Conservation (phyloP, 2,888 invertebrate species). For the Eretmocerus hayati region DNA sequence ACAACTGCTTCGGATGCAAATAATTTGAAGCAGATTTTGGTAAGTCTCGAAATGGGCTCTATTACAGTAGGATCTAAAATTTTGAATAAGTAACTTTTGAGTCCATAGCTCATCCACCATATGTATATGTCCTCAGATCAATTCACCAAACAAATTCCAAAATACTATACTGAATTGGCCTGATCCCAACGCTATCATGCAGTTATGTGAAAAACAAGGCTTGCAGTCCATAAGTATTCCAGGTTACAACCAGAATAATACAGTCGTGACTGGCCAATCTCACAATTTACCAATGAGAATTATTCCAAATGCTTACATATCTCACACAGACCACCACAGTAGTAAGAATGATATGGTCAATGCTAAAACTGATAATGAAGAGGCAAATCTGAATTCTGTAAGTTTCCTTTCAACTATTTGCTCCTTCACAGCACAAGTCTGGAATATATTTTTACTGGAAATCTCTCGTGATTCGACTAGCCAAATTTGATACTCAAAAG, state of each 20-base stretch:
- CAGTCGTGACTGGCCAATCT: slow-evolving; percentile 35
- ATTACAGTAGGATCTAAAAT: too few relatives aligned
- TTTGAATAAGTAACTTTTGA: too few relatives aligned
- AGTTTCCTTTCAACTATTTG: too few relatives aligned
- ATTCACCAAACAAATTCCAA: slow-evolving; percentile 37
- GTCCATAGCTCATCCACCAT: too few relatives aligned
- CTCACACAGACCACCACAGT: slow-evolving; percentile 28
- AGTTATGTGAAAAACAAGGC: slow-evolving; percentile 39
- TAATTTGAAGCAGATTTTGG: slow-evolving; percentile 34
- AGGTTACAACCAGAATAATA: slow-evolving; percentile 38
- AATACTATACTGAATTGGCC: slow-evolving; percentile 39
- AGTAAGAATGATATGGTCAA: slow-evolving; percentile 32
- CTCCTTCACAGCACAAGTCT: too few relatives aligned
- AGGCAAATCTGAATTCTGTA: too few relatives aligned
- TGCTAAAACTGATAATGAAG: too few relatives aligned
- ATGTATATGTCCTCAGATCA: slow-evolving; percentile 29
- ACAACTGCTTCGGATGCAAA: slow-evolving; percentile 33
- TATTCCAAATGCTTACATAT: slow-evolving; percentile 38
- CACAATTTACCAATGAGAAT: slow-evolving; percentile 38
- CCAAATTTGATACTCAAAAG: too few relatives aligned
- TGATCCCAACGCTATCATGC: slow-evolving; percentile 39
- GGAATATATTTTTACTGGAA: too few relatives aligned
- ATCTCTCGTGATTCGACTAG: too few relatives aligned
- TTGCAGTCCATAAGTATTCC: slow-evolving; percentile 43
- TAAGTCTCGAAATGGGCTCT: too few relatives aligned